A percentile compares a stretch with the other conserved stretches of the same genome.
phyloP scores from a whole-genome alignment of 2,113 vertebrate species.

The Protobothrops flavoviridis region DNA sequence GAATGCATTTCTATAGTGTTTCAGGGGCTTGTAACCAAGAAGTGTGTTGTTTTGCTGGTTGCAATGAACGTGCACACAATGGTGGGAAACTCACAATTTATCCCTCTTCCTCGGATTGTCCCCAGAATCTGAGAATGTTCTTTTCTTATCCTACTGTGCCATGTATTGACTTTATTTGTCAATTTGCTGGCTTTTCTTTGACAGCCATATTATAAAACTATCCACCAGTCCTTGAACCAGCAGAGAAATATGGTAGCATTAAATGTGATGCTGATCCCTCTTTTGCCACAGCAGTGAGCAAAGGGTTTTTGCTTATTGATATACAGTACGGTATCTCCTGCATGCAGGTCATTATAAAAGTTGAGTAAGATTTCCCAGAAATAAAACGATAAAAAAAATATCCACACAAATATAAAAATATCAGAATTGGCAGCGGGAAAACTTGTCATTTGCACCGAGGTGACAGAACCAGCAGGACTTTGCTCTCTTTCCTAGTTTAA shows the following conservation, averaged over 20 bases:
- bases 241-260: background rate
- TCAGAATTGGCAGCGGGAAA: background rate
- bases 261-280: background rate
- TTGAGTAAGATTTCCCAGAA: background rate
- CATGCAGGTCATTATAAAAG: background rate
- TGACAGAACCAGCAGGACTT: background rate
- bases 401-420: background rate
- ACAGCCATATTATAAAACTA: background rate
- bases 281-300: background rate
- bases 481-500: background rate
- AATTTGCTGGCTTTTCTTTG: background rate
- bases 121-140: background rate
- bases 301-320: background rate
- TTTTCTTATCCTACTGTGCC: background rate
- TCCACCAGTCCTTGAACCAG: background rate
- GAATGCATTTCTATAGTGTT: background rate
- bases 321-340: background rate
- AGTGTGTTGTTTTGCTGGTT: background rate
- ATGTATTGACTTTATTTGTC: background rate
- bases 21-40: background rate
- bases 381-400: background rate
- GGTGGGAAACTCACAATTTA: background rate
- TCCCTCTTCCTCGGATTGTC: too few species aligned
- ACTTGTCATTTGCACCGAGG: background rate
- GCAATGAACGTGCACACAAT: background rate